Evolutionary conservation across 2,888 invertebrate genomes (phyloP).

Genomic region (Leucoptera coffeella): DNA sequence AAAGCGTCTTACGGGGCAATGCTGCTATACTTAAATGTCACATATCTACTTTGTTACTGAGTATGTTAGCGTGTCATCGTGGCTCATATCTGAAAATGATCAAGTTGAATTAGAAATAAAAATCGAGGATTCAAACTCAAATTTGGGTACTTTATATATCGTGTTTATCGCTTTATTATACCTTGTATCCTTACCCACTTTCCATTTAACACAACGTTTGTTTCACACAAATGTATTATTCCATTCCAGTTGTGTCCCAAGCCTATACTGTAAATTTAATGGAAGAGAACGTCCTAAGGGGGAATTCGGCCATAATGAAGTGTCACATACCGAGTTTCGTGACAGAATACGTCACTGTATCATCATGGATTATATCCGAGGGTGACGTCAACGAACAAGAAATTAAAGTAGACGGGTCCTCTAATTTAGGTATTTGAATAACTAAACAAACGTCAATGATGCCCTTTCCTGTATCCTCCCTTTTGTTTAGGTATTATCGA

Average conservation of each 20-base stretch:
- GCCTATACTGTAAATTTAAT: slow-evolving; percentile 74
- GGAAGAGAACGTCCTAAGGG: slow-evolving; percentile 72
- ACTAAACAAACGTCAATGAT: not conserved
- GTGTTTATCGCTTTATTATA: not conserved
- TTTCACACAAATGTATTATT: no score
- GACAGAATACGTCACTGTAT: slow-evolving; percentile 66
- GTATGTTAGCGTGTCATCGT: slow-evolving; percentile 79
- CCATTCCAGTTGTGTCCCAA: slow-evolving; percentile 71
- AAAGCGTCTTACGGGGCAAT: slow-evolving; percentile 85
- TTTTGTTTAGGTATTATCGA: no score
- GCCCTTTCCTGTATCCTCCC: not conserved
- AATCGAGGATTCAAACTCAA: not conserved
- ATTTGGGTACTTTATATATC: slow-evolving; percentile 5
- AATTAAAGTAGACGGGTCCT: slow-evolving; percentile 26
- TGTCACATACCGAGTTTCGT: slow-evolving; percentile 77
- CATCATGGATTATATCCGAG: slow-evolving; percentile 70
- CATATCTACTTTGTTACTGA: slow-evolving; percentile 90
- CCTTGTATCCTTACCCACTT: no score
- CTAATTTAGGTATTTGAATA: slow-evolving; percentile 22
- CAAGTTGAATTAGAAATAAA: slow-evolving; percentile 10
- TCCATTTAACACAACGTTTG: no score
- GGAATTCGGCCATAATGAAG: slow-evolving; percentile 72
- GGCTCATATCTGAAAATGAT: slow-evolving; percentile 65
- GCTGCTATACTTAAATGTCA: slow-evolving; percentile 87
- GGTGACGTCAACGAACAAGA: slow-evolving; percentile 52